These are phyloP conservation scores for Poecilia picta DNA, from an alignment of 2,797 vertebrate species.

Conservation along the genomic window DNA sequence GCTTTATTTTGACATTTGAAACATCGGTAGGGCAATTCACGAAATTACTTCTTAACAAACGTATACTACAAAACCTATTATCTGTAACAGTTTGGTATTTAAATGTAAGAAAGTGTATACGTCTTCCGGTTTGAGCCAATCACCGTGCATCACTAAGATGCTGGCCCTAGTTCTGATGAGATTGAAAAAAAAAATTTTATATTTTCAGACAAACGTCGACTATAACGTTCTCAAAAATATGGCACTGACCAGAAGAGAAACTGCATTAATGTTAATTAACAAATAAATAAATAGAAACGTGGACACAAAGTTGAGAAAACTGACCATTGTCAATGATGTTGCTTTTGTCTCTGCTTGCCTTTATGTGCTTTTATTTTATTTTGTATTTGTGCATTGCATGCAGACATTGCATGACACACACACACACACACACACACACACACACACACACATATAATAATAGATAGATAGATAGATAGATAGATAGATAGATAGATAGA, in stretches of 20 bases:
- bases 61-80: neutral
- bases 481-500: too few relatives aligned
- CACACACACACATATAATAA: too few relatives aligned
- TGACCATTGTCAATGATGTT: neutral
- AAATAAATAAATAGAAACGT: neutral
- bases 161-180: neutral
- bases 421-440: too few relatives aligned
- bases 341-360: neutral
- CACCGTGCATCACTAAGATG: neutral
- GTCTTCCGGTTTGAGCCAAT: neutral
- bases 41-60: neutral
- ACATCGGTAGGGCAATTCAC: neutral
- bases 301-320: too few relatives aligned
- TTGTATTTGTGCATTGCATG: neutral
- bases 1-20: neutral
- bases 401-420: too few relatives aligned
- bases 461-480: too few relatives aligned
- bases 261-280: neutral
- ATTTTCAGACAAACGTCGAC: neutral
- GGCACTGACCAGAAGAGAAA: too few relatives aligned
- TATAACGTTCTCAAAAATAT: too few relatives aligned
- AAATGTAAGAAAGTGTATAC: neutral
- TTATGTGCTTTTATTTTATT: neutral
- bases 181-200: neutral
- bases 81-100: neutral